Conservation (phyloP, 2,797 vertebrate genomes). For the Vultur gryphus region DNA sequence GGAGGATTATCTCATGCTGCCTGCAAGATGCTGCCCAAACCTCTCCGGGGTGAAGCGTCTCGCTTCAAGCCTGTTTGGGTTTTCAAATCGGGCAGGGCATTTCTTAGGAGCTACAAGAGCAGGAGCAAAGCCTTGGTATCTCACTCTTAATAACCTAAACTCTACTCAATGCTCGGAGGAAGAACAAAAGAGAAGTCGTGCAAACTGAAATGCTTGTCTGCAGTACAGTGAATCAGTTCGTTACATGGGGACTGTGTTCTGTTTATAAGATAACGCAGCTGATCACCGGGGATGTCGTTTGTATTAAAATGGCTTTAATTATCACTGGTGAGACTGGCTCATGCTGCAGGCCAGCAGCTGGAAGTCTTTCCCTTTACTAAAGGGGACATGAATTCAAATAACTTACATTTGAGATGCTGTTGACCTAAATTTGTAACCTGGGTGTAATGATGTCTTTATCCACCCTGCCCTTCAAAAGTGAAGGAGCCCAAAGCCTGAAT, state of each 20-base stretch:
- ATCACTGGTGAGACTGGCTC: neutral
- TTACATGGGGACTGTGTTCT: neutral
- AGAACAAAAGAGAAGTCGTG: neutral
- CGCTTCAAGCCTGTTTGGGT: neutral
- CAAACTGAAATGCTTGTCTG: neutral
- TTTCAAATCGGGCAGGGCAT: fast-evolving
- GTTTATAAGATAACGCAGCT: neutral
- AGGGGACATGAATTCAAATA: neutral
- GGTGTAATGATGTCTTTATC: neutral
- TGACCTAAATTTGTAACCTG: neutral
- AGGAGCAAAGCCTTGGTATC: neutral
- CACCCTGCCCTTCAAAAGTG: neutral
- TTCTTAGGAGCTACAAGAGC: neutral
- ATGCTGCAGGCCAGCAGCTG: neutral
- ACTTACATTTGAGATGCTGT: neutral
- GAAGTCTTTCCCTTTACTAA: neutral
- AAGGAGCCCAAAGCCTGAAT: neutral
- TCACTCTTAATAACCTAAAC: neutral
- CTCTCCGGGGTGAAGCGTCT: neutral
- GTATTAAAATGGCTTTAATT: neutral
- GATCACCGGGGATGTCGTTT: neutral
- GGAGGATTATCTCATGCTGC: neutral
- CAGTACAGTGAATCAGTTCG: neutral
- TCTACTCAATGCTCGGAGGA: neutral
- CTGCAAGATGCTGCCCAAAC: neutral